Evolutionary conservation across 1,140 invertebrate genomes (phyloP).

Genomic region (Coelopa frigida): DNA sequence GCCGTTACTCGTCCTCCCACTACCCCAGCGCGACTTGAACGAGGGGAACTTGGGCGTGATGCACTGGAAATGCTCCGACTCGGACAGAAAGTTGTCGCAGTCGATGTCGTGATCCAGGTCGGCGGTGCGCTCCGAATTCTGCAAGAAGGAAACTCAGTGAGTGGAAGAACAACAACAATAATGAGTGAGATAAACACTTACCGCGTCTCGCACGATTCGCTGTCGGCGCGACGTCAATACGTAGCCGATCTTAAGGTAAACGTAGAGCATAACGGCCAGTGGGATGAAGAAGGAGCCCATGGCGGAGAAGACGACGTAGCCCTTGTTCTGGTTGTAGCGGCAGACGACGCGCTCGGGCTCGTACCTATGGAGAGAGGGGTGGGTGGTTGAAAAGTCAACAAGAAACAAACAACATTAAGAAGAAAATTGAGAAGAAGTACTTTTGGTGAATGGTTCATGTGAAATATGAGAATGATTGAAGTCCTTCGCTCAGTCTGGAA

Average conservation of each 20-base stretch:
- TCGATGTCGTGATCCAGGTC: constrained; percentile 37
- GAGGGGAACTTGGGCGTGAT: constrained; percentile 33
- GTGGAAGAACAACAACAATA: not conserved
- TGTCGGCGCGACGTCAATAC: constrained; percentile 63
- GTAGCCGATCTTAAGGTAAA: constrained; percentile 81
- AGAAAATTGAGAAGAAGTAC: not conserved
- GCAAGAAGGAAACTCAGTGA: not conserved
- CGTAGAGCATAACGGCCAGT: constrained; percentile 84
- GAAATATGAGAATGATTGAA: not conserved
- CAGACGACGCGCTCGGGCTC: constrained; percentile 56
- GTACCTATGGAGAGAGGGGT: constrained; percentile 48
- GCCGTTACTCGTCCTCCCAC: constrained; percentile 1
- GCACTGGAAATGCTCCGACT: constrained; percentile 41
- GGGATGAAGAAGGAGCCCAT: constrained; percentile 91
- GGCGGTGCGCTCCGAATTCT: constrained; percentile 37
- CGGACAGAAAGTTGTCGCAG: constrained; percentile 35
- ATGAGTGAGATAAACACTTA: constrained; percentile 18
- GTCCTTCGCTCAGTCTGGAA: not conserved
- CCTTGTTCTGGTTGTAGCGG: constrained; percentile 71
- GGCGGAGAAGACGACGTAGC: constrained; percentile 78
- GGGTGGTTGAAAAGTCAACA: not conserved
- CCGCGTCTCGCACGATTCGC: constrained; percentile 40
- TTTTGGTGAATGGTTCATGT: not conserved
- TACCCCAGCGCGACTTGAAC: constrained; percentile 26
- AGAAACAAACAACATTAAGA: not conserved